phyloP scores from a whole-genome alignment of 2,888 invertebrate species.

The Craniophora ligustri region DNA sequence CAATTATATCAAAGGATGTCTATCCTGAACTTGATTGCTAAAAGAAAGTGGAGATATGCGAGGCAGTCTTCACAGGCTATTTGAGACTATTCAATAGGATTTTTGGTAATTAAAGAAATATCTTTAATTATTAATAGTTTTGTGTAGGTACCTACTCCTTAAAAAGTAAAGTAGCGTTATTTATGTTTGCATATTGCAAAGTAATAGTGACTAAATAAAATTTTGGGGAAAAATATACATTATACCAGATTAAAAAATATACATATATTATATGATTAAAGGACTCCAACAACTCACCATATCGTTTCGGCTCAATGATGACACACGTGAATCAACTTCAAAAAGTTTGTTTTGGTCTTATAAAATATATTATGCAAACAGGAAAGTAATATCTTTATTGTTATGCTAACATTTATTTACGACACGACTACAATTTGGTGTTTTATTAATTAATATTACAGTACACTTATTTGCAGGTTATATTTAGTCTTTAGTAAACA shows the following conservation, averaged over 20 bases:
- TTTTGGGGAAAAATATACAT: background rate
- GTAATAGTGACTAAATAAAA: background rate
- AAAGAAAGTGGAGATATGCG: slow-evolving; percentile 23
- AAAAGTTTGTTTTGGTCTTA: slow-evolving; percentile 20
- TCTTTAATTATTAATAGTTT: too few species aligned
- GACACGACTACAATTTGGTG: slow-evolving; percentile 47
- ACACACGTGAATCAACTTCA: slow-evolving; percentile 32
- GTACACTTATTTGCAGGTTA: slow-evolving; percentile 47
- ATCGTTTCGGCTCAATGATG: slow-evolving; percentile 37
- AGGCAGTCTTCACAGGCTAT: background rate
- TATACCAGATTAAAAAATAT: too few species aligned
- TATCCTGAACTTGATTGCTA: slow-evolving; percentile 41
- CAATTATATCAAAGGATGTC: slow-evolving; percentile 47
- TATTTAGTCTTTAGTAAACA: slow-evolving; percentile 34
- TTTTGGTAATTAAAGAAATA: too few species aligned
- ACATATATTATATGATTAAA: too few species aligned
- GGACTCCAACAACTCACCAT: slow-evolving; percentile 59
- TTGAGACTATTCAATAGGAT: background rate
- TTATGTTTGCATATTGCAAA: background rate
- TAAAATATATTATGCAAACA: slow-evolving; percentile 25
- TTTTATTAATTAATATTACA: slow-evolving; percentile 47
- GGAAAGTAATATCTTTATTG: slow-evolving; percentile 26
- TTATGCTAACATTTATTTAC: slow-evolving; percentile 49
- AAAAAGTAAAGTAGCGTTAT: background rate
- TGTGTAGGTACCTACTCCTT: background rate